Conservation (phyloP, 1,140 invertebrate genomes). For the Steinernema khuongi region DNA sequence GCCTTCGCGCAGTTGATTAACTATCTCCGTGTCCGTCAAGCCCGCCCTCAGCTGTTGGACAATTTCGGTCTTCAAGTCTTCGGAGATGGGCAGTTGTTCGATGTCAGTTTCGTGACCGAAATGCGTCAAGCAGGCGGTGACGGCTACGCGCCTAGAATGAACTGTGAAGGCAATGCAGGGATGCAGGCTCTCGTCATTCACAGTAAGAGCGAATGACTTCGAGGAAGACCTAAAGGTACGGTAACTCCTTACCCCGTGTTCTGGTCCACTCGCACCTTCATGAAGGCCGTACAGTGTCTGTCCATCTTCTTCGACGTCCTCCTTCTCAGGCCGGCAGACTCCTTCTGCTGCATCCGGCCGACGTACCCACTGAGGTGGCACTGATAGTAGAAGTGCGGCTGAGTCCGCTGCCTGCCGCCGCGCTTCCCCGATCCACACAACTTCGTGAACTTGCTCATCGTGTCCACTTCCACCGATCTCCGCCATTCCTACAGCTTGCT, state of each 20-base stretch:
- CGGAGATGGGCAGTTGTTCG: neutral
- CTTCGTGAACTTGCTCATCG: neutral
- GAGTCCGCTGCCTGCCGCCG: neutral
- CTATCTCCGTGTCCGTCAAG: neutral
- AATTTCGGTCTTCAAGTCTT: neutral
- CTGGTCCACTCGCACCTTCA: neutral
- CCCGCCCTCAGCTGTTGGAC: neutral
- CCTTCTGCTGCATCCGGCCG: neutral
- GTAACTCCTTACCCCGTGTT: neutral
- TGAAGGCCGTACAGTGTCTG: neutral
- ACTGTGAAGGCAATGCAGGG: neutral
- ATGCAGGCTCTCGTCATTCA: neutral
- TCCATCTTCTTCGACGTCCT: slow-evolving; percentile 1
- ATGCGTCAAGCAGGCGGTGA: neutral
- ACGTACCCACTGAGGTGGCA: neutral
- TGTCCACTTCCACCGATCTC: neutral
- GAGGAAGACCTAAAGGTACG: no score
- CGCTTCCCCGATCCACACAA: neutral
- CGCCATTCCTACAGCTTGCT: neutral
- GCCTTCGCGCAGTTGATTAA: neutral
- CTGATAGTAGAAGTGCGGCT: neutral
- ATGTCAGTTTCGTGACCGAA: neutral
- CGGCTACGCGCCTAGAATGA: neutral
- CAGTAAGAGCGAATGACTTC: no score
- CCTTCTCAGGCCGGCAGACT: neutral